Percentiles rank a stretch among this genome's conserved stretches.
Evolutionary conservation across 2,113 vertebrate species (phyloP).

Genomic region (Oryctolagus cuniculus): DNA sequence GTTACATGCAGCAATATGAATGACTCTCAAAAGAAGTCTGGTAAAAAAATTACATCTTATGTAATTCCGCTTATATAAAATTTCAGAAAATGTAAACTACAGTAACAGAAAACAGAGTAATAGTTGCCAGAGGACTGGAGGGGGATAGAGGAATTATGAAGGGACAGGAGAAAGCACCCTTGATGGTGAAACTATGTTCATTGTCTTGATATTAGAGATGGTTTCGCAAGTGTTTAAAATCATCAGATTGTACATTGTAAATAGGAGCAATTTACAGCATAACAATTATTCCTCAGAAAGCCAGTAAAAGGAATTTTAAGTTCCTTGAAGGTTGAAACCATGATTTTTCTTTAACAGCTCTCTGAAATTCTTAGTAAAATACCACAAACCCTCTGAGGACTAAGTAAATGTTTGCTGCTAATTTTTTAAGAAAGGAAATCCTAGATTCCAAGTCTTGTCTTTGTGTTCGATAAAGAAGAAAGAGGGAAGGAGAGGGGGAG

Average conservation of each 20-base stretch:
- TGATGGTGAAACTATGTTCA: neutral
- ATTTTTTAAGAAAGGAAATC: neutral
- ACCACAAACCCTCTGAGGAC: neutral
- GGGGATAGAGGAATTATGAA: neutral
- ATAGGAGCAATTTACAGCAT: neutral
- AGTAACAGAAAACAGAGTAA: neutral
- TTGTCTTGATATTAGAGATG: neutral
- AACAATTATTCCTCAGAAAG: neutral
- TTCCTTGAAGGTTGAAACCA: neutral
- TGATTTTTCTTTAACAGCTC: neutral
- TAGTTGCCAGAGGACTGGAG: neutral
- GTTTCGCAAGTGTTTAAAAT: neutral
- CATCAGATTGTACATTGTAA: neutral
- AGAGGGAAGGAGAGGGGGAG: too few species aligned
- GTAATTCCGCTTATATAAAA: neutral
- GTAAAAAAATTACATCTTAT: neutral
- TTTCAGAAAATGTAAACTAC: neutral
- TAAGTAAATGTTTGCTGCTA: constrained; percentile 25
- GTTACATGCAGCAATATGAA: neutral
- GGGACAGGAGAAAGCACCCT: neutral
- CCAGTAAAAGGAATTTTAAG: neutral
- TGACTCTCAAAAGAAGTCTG: neutral
- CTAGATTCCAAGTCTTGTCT: too few species aligned
- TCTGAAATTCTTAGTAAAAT: constrained; percentile 34
- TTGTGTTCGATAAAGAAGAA: too few species aligned